A percentile compares a stretch with the other conserved stretches of the same genome.
These are phyloP conservation scores for Heliothis subflexa DNA, from an alignment of 1,140 invertebrate species.

Conservation along the genomic window DNA sequence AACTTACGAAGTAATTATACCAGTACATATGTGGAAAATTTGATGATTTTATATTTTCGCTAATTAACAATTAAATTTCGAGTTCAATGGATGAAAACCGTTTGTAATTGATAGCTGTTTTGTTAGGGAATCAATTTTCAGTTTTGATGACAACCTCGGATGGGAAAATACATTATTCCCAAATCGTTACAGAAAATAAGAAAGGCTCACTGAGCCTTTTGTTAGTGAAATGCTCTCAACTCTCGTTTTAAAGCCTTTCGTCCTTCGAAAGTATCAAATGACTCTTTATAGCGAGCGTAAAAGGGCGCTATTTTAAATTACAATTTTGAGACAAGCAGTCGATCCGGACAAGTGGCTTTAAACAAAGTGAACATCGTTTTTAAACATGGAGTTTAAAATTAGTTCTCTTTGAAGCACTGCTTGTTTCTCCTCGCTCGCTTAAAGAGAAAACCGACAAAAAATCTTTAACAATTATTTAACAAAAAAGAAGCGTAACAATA, in stretches of 20 bases:
- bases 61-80: background rate
- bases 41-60: background rate
- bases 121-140: background rate
- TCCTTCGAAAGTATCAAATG: constrained; percentile 46
- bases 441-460: constrained; percentile 60
- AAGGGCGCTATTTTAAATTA: constrained; percentile 56
- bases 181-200: constrained; percentile 38
- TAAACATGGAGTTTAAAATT: constrained; percentile 73
- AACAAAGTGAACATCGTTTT: constrained; percentile 70
- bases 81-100: too few species aligned
- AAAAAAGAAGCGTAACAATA: constrained; percentile 45
- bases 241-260: constrained; percentile 42
- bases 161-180: constrained; percentile 20
- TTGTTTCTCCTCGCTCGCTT: constrained; percentile 43
- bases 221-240: constrained; percentile 30
- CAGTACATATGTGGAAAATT: background rate
- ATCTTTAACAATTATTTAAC: constrained; percentile 54
- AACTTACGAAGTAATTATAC: background rate
- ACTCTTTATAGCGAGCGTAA: constrained; percentile 25
- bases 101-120: background rate
- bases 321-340: constrained; percentile 57
- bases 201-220: constrained; percentile 14
- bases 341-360: constrained; percentile 58
- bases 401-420: constrained; percentile 65
- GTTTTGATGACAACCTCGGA: background rate